These are phyloP conservation scores for Telmatochromis sp. DNA, from an alignment of 2,113 vertebrate species.

Conservation along the genomic window DNA sequence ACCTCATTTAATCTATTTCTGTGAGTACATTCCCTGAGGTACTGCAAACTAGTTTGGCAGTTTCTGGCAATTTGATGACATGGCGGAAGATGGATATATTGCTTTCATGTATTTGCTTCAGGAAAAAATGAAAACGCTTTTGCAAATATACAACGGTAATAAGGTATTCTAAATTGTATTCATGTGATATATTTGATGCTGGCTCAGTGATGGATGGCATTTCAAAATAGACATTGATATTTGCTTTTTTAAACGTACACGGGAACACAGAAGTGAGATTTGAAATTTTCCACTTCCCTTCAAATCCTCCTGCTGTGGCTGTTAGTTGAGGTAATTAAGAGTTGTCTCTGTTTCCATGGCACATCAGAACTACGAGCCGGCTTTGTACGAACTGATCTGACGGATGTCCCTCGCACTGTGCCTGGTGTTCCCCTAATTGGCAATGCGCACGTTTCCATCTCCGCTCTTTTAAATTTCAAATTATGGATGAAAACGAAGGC, in stretches of 20 bases:
- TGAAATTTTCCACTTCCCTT: conserved; percentile 6
- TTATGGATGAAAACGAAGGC: conserved; percentile 35
- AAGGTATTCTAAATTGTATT: background rate
- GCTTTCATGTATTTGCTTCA: background rate
- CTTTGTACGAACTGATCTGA: conserved; percentile 43
- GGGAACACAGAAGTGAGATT: conserved; percentile 8
- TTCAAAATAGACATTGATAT: background rate
- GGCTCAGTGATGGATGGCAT: background rate
- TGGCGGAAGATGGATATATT: background rate
- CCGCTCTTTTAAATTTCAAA: conserved; percentile 67
- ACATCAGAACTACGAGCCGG: conserved; percentile 24
- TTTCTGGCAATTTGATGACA: background rate
- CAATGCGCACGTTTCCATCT: conserved; percentile 43
- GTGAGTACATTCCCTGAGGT: background rate
- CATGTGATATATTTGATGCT: background rate
- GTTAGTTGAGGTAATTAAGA: conserved; percentile 35
- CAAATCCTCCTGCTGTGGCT: conserved; percentile 15
- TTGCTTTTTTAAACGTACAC: background rate
- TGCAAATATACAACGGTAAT: background rate
- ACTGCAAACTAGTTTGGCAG: background rate
- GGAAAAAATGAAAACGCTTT: background rate
- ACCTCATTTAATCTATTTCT: background rate
- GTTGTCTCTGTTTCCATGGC: conserved; percentile 27
- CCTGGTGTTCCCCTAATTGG: conserved; percentile 45
- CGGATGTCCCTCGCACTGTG: conserved; percentile 15